phyloP scores from a whole-genome alignment of 2,797 vertebrate genomes.

The Craterocephalus amniculus region DNA sequence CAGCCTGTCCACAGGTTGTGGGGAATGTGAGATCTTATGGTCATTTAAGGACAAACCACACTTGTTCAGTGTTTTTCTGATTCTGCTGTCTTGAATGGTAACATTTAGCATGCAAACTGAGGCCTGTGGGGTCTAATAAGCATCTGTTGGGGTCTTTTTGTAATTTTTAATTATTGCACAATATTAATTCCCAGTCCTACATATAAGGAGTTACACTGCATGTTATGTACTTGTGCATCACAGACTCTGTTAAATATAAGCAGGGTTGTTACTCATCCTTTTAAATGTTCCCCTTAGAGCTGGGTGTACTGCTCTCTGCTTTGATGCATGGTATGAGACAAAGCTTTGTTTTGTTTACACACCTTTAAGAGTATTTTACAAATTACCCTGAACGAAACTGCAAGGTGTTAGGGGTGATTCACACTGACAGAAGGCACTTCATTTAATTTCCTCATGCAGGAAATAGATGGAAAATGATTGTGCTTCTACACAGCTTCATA shows the following conservation, averaged over 20 bases:
- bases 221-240: neutral
- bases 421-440: neutral
- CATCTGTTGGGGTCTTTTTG: neutral
- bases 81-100: neutral
- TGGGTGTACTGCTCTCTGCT: neutral
- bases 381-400: neutral
- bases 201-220: neutral
- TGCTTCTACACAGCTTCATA: neutral
- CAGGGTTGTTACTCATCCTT: too few species aligned
- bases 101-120: neutral
- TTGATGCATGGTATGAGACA: neutral
- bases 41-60: too few species aligned
- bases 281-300: neutral
- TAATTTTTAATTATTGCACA: neutral
- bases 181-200: neutral
- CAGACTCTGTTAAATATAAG: too few species aligned
- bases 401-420: neutral
- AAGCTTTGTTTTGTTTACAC: neutral
- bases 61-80: neutral
- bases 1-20: neutral
- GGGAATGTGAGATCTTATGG: too few species aligned
- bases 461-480: neutral
- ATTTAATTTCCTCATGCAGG: neutral
- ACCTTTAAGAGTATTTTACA: neutral
- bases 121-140: neutral